Base-by-base conservation (phyloP, 1,140 invertebrate species). In the Cotesia vestalis region DNA sequence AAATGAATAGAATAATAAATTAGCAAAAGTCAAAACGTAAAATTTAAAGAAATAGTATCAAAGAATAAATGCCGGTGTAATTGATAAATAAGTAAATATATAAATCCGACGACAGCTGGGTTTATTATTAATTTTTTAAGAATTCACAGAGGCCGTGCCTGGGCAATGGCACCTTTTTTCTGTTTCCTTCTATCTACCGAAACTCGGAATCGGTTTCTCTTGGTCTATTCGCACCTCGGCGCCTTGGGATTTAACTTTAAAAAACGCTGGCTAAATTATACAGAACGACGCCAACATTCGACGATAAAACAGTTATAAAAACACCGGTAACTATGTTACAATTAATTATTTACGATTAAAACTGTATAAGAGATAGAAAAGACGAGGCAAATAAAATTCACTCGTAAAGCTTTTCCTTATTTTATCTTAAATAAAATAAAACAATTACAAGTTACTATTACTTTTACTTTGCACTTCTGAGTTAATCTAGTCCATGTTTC, bases 251-350 rank as follows among this genome's bases (percentile, higher is more conserved):
- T 78, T 77, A 82, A 85, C 80, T 85, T 85, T 84, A 81, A 84
- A 86, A 85, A 85, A 79, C 80, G 75, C 71, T 75, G 75, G 76
- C 79, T 86, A 81, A 85, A 86, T 86, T 84, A 86, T 84, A 78
- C 78, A 85, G 79, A 73, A 78, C 75, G 73, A 78, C 79, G 80
- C 79, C 81, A 82, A 81, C 78, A 83, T 79, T 78, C 81, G 76
- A 78, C 83, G 80, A 83, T 87, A 86, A 86, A 87, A 85, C 81
- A 85, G 84, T 87, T 87, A 87, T 86, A 86, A 87, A 86, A 86
- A 81, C 81, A 83, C 80, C 82, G 79, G 84, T 84, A 85, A 86
- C 83, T 86, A 84, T 83, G 84, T 86, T 86, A 85, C 73, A 78
- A 83, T 86, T 80, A 85, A 85, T 86, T 84, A 86, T 86, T 86